These are phyloP conservation scores for Oreocharis arfaki DNA, from an alignment of 2,113 vertebrate species.

Conservation along the genomic window DNA sequence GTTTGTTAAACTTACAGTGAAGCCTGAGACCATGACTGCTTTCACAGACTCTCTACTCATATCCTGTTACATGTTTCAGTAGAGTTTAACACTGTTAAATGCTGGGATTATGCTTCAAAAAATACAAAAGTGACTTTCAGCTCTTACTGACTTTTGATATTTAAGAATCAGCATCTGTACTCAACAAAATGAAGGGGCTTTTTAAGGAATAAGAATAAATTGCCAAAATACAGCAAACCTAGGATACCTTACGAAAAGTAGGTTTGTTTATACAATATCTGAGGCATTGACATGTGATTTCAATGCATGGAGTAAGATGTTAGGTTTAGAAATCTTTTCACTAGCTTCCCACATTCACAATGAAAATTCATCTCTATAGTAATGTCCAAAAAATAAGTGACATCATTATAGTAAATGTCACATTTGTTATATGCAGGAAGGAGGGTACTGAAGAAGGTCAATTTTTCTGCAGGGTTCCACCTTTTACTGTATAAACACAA, in stretches of 20 bases:
- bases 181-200: rapidly evolving
- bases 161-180: not conserved
- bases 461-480: not conserved
- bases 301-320: not conserved
- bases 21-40: not conserved
- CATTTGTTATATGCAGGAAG: not conserved
- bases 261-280: not conserved
- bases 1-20: not conserved
- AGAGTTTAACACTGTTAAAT: not conserved
- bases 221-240: not conserved
- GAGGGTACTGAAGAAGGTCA: not conserved
- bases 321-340: not conserved
- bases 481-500: not conserved
- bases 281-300: not conserved
- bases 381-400: not conserved
- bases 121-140: not conserved
- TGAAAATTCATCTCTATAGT: not conserved
- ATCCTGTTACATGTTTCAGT: not conserved
- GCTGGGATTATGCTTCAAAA: not conserved
- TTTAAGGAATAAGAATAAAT: not conserved
- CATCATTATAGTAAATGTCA: not conserved
- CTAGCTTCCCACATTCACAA: not conserved
- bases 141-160: not conserved
- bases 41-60: not conserved
- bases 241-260: not conserved